Evolutionary conservation across 2,888 invertebrate species (phyloP), one percentile per base, ranked within the genome.

Genomic region (Myathropa florea): DNA sequence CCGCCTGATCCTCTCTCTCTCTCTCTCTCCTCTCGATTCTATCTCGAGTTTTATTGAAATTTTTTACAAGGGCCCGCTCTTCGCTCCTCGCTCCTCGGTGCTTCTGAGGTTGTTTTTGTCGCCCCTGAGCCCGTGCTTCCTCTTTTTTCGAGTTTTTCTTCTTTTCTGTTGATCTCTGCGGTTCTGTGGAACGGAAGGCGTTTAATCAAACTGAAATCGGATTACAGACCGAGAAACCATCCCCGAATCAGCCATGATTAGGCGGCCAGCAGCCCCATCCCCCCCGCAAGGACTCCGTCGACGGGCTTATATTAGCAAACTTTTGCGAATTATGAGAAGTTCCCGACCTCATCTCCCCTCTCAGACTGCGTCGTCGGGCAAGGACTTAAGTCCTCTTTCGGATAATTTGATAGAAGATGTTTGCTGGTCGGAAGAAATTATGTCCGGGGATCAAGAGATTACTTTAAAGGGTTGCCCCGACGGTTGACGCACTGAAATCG

Each of bases 201-300:
- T 72, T 85, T 85, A 81, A 81, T 77, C 77, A 85, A 81, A 85
- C 68, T 28, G 67, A 81, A 77, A 68, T 85, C 72, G 59, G 77
- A 81, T 81, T 77, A 70, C 53, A 39, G 53, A 24, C 26, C 77
- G 53, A 65, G 60, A 39, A 12, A 36, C 57, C 36, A 24, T 55
- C 36, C 30, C 12, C 23, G 65, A 39, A 39, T 7, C 46, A 18
- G 46, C 2, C 60, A 60, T 64, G 68, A 79, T 75, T 60, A 65
- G 55, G 30, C 26, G 28, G n/a, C 23, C 53, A 9, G 23, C 18
- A 60, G 1, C 46, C 1, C 33, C 24, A 33, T 4, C 18, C 26
- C 33, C 9, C 63, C 7, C 9, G 2, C 36, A 1, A 2, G 0
- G 33, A 12, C n/a, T 14, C 18, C 23, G 7, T 10, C 18, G 14